A percentile compares a stretch with the other conserved stretches of the same genome.
Conservation (phyloP, 2,113 vertebrate genomes). For the Mustelus asterias region DNA sequence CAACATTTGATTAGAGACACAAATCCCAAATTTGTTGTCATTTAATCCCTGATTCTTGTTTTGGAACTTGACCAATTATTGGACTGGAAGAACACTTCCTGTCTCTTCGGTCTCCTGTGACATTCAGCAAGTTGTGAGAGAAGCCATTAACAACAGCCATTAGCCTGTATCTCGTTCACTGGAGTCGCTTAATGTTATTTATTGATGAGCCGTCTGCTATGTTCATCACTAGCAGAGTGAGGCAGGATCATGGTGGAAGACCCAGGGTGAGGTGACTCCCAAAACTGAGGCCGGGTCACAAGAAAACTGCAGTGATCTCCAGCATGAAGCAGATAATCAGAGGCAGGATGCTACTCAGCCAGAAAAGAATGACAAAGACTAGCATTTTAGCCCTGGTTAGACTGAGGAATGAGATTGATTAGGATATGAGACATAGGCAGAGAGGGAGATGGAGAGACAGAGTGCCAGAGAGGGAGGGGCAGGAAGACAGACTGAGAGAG, state of each 20-base stretch:
- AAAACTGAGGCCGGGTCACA: neutral
- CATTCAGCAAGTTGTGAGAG: neutral
- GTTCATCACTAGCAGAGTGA: neutral
- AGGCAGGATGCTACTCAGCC: neutral
- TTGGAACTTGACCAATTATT: neutral
- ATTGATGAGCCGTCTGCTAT: neutral
- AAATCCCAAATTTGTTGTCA: neutral
- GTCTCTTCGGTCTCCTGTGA: neutral
- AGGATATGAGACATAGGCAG: neutral
- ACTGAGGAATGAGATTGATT: neutral
- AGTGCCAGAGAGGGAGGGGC: neutral
- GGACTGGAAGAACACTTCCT: neutral
- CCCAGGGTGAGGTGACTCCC: neutral
- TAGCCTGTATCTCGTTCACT: neutral
- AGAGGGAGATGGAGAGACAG: neutral
- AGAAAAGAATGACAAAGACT: neutral
- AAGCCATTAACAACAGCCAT: neutral
- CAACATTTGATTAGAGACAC: neutral
- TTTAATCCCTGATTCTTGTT: neutral
- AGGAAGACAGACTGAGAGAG: neutral
- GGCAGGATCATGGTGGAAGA: neutral
- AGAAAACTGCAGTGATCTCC: neutral
- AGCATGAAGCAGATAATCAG: neutral
- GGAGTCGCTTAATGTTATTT: neutral
- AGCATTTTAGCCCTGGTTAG: neutral